These are phyloP conservation scores for Artemisiospiza belli DNA, from an alignment of 2,113 vertebrate genomes.

Conservation along the genomic window DNA sequence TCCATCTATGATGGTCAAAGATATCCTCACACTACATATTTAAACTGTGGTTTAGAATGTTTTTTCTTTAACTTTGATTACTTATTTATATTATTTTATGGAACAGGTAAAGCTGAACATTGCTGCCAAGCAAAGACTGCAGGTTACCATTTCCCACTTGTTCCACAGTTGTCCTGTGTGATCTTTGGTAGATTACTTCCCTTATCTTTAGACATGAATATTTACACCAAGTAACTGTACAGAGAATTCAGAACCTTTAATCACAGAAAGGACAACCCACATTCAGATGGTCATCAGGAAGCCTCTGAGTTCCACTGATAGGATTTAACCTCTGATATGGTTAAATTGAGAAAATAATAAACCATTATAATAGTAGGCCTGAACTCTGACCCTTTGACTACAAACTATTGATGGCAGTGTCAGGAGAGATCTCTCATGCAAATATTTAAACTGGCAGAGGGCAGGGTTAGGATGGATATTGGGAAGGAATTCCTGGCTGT, in stretches of 20 bases:
- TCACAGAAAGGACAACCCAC: not conserved
- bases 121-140: not conserved
- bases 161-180: not conserved
- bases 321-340: not conserved
- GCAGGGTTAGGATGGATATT: not conserved
- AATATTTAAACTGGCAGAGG: not conserved
- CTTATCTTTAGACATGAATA: not conserved
- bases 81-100: not conserved
- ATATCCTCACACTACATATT: not conserved
- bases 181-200: not conserved
- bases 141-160: not conserved
- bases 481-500: not conserved
- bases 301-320: not conserved
- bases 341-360: not conserved
- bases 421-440: not conserved
- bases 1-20: not conserved
- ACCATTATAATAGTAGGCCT: not conserved
- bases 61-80: not conserved
- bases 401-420: not conserved
- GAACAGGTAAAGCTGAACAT: not conserved
- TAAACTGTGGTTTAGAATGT: not conserved
- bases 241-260: not conserved
- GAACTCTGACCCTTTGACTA: not conserved
- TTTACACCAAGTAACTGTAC: not conserved
- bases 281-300: not conserved